phyloP scores from a whole-genome alignment of 1,140 invertebrate species.

The Conus betulinus region DNA sequence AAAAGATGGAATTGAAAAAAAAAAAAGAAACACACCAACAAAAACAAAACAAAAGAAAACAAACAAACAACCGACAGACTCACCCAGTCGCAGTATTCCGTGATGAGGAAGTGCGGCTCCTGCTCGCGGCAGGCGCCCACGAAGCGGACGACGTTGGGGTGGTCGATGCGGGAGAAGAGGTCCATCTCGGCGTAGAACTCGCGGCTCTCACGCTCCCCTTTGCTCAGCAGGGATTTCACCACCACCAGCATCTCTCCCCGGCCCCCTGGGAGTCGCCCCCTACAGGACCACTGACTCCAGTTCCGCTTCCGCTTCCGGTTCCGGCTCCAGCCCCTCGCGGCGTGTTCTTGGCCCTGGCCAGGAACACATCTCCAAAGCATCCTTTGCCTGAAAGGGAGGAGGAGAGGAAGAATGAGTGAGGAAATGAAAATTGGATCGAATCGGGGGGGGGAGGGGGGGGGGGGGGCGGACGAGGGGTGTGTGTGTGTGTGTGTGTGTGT shows the following conservation, averaged over 20 bases:
- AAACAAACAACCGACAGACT: constrained; percentile 53
- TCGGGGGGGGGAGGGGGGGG: too few relatives aligned
- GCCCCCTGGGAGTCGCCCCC: constrained; percentile 19
- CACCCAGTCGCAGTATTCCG: constrained; percentile 95
- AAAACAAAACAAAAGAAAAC: too few relatives aligned
- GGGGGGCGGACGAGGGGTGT: too few relatives aligned
- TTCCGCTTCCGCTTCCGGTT: not conserved
- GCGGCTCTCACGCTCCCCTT: constrained; percentile 85
- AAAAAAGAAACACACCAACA: too few relatives aligned
- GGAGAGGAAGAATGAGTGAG: too few relatives aligned
- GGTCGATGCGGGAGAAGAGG: constrained; percentile 86
- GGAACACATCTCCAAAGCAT: constrained; percentile 92
- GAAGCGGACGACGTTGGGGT: constrained; percentile 87
- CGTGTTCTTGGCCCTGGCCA: constrained; percentile 81
- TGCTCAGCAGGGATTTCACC: constrained; percentile 85
- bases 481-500: too few relatives aligned
- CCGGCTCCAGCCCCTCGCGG: constrained; percentile 31
- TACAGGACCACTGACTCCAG: not conserved
- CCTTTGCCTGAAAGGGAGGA: constrained; percentile 82
- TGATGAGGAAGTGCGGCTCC: constrained; percentile 91
- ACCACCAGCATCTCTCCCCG: constrained; percentile 80
- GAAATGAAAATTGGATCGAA: too few relatives aligned
- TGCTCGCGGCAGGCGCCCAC: constrained; percentile 88
- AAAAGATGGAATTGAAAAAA: too few relatives aligned
- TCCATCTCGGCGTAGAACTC: constrained; percentile 93